Conservation (phyloP, 2,113 vertebrate species). For the Bothrops jararaca region DNA sequence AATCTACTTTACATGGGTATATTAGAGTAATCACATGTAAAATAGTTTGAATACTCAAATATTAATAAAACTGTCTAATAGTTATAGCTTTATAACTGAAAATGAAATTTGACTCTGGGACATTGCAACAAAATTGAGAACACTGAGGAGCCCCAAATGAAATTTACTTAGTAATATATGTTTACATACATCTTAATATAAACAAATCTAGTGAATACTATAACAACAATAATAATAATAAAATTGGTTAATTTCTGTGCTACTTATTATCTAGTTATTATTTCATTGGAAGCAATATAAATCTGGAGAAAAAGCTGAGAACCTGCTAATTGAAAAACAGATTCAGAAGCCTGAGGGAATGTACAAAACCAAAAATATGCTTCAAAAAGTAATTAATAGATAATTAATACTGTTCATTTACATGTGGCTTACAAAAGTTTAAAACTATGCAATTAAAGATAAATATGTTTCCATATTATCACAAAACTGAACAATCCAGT, state of each 20-base stretch:
- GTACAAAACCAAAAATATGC: not conserved
- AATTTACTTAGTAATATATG: not conserved
- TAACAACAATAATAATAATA: too few species aligned
- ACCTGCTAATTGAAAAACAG: not conserved
- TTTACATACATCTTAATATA: not conserved
- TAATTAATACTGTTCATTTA: slow-evolving; percentile 1
- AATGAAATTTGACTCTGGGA: not conserved
- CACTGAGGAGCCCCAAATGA: not conserved
- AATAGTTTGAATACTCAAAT: not conserved
- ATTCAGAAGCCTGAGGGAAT: not conserved
- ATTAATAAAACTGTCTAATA: not conserved
- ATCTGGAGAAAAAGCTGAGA: not conserved
- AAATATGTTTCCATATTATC: not conserved
- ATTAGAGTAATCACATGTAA: not conserved
- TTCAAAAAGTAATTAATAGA: not conserved
- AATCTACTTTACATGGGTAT: not conserved
- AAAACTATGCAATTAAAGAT: not conserved
- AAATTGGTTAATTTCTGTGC: not conserved
- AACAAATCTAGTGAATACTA: not conserved
- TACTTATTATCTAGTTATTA: not conserved
- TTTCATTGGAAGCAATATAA: not conserved
- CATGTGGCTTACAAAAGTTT: not conserved
- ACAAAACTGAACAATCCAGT: not conserved
- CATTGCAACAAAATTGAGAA: not conserved
- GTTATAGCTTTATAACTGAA: not conserved